Evolutionary conservation across 2,113 vertebrate species (phyloP), one percentile per base, ranked within the genome.

Genomic region (Porphyrio hochstetteri): DNA sequence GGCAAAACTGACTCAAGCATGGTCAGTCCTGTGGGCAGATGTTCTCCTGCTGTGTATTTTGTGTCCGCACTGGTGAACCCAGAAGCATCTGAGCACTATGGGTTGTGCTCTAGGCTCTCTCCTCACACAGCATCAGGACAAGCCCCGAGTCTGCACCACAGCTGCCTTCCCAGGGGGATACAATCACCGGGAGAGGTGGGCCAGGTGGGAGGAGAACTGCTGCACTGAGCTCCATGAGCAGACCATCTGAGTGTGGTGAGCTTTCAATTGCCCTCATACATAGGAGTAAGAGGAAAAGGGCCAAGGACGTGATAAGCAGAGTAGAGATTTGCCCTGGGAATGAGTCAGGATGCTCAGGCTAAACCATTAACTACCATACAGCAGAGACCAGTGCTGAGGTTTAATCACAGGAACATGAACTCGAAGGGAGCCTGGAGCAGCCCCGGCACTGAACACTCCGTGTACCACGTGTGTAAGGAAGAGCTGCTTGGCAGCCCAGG

Each of bases 391-490:
- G 24, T 20, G 48, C 42, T 10, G 75, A 55, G 86, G 64, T 46
- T 55, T 40, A 9, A 18, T 7, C 9, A 16, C 27, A 20, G 78
- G 40, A 42, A 16, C 0, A 1, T 0, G 13, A 74, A 3, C 60
- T 21, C 18, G 2, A 33, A 11, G 0, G 0, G 76, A 17, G 29
- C n/a, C 52, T 0, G 2, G 67, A 48, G 71, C 44, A 55, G 69
- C 46, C 52, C 7, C 1, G 0, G 65, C 76, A 7, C 38, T 0
- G 9, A 56, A 10, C 1, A 3, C 35, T 25, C 38, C 7, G 19
- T 1, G 48, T 1, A 2, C 13, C 0, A 24, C 15, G 25, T 4
- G 18, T 10, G 72, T 10, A 36, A 21, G 1, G 6, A 36, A 31
- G 17, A 46, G 65, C 64, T 44, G 70, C 53, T 5, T 1, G 14